Evolutionary conservation across 2,113 vertebrate genomes (phyloP).

Genomic region (Bubo blakistoni): DNA sequence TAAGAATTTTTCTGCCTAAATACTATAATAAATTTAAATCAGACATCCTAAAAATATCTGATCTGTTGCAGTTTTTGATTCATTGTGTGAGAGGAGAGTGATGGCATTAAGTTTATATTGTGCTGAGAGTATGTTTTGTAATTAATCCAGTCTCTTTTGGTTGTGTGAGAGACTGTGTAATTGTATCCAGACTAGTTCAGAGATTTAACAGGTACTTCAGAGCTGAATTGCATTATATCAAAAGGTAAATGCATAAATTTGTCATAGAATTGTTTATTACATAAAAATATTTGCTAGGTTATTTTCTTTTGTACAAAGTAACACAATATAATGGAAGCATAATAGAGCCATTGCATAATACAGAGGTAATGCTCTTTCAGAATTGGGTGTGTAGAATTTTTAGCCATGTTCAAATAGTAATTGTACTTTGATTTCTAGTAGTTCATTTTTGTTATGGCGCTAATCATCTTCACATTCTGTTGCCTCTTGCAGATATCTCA

Average conservation of each 20-base stretch:
- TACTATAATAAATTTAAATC: background rate
- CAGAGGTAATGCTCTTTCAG: background rate
- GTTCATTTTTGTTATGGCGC: background rate
- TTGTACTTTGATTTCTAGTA: background rate
- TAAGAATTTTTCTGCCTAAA: background rate
- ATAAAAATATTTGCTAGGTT: background rate
- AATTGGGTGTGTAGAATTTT: background rate
- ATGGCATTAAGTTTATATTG: background rate
- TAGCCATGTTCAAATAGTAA: background rate
- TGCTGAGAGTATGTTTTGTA: background rate
- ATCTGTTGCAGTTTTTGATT: background rate
- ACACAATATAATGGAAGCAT: background rate
- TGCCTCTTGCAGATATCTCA: background rate
- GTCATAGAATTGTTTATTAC: background rate
- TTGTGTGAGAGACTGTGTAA: background rate
- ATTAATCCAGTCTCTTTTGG: background rate
- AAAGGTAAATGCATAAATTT: background rate
- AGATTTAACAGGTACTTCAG: background rate
- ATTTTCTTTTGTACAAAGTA: background rate
- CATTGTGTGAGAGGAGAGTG: background rate
- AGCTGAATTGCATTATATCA: background rate
- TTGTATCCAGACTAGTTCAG: background rate
- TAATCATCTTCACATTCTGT: background rate
- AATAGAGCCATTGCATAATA: background rate
- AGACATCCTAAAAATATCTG: background rate